phyloP scores from a whole-genome alignment of 2,888 invertebrate genomes.

The Neuroscelio doddi region DNA sequence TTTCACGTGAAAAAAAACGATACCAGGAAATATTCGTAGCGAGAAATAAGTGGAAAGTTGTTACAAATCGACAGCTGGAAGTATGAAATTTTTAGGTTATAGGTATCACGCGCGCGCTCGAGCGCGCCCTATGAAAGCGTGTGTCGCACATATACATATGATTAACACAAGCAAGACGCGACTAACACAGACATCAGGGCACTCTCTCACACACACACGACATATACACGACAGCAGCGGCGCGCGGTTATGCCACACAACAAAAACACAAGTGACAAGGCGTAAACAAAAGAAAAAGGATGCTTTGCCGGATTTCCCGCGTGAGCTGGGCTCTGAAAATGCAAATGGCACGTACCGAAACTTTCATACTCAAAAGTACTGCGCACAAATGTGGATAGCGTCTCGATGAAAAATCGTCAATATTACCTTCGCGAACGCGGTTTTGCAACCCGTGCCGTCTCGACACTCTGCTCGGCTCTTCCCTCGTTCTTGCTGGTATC shows the following conservation, averaged over 20 bases:
- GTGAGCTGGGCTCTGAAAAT: constrained; percentile 28
- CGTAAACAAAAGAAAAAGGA: constrained; percentile 67
- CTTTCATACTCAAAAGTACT: constrained; percentile 35
- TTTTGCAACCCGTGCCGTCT: constrained; percentile 63
- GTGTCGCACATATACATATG: constrained; percentile 8
- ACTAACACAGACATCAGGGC: constrained; percentile 25
- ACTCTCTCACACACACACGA: constrained; percentile 24
- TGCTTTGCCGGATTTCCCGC: constrained; percentile 39
- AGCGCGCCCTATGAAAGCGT: constrained; percentile 25
- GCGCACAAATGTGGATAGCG: constrained; percentile 58
- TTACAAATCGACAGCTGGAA: constrained; percentile 61
- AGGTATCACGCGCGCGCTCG: constrained; percentile 40
- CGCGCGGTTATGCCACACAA: constrained; percentile 57
- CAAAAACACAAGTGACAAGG: constrained; percentile 67
- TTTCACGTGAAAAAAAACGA: not conserved
- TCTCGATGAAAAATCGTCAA: constrained; percentile 65
- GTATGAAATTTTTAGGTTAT: constrained; percentile 62
- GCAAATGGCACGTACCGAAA: constrained; percentile 26
- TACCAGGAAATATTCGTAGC: not conserved
- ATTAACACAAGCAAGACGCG: constrained; percentile 13
- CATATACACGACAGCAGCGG: constrained; percentile 19
- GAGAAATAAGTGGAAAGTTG: not conserved
- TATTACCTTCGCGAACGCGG: constrained; percentile 67
- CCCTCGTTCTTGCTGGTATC: constrained; percentile 32
- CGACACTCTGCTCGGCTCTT: constrained; percentile 45